Evolutionary conservation across 2,888 invertebrate species (phyloP).

Genomic region (Matsumyia berberina): DNA sequence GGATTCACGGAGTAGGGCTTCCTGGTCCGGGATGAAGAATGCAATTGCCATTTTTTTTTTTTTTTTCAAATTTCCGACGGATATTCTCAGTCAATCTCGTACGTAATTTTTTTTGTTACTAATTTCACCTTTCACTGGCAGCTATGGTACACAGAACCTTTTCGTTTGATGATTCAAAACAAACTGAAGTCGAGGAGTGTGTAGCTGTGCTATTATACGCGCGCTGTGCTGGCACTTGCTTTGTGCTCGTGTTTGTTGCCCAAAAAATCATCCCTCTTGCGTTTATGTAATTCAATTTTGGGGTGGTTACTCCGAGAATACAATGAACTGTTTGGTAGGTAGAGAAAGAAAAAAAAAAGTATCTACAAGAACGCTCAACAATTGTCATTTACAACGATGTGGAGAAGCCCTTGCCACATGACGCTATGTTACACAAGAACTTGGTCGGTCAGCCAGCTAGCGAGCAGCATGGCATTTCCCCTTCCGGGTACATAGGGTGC

Average conservation of each 20-base stretch:
- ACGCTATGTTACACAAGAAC: slow-evolving; percentile 6
- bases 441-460: slow-evolving; percentile 42
- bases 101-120: slow-evolving; percentile 66
- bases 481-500: slow-evolving; percentile 72
- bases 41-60: slow-evolving; percentile 81
- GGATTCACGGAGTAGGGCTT: slow-evolving; percentile 80
- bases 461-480: slow-evolving; percentile 58
- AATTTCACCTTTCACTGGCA: slow-evolving; percentile 36
- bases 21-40: slow-evolving; percentile 83
- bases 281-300: slow-evolving; percentile 65
- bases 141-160: slow-evolving; percentile 71
- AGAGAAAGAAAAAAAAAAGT: slow-evolving; percentile 20
- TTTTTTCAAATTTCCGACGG: slow-evolving; percentile 10
- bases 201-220: slow-evolving; percentile 69
- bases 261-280: slow-evolving; percentile 62
- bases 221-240: slow-evolving; percentile 23
- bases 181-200: slow-evolving; percentile 62
- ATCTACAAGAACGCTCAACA: slow-evolving; percentile 57
- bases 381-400: slow-evolving; percentile 67
- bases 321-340: slow-evolving; percentile 47
- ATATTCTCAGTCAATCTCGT: slow-evolving; percentile 55
- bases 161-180: slow-evolving; percentile 70
- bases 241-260: slow-evolving; percentile 62
- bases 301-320: slow-evolving; percentile 53
- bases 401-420: slow-evolving; percentile 43